Evolutionary conservation across 2,888 invertebrate species (phyloP), one percentile per base, ranked within the genome.

Genomic region (Tuberolachnus salignus): DNA sequence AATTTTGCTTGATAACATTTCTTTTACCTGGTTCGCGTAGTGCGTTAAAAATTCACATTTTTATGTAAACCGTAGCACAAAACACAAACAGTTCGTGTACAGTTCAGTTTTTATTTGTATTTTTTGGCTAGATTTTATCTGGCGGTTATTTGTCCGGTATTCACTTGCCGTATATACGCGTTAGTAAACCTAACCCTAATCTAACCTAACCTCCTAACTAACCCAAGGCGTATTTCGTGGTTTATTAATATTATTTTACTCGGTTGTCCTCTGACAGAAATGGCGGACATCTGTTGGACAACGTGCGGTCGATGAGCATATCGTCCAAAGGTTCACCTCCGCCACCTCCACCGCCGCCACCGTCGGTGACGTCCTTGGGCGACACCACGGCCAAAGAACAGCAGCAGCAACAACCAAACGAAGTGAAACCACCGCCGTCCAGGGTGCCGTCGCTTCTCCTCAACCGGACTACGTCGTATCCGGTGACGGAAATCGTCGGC

Each of bases 381-480:
- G 44, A 1, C 26, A 3, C 19, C 21, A 3, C 57, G 26, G 23
- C 19, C n/a, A 69, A 42, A 14, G 59, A 69, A 10, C 61, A 78
- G 19, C 74, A 57, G 16, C 70, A 71, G n/a, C 71, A 53, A 23
- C 63, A 11, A 26, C n/a, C 74, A 14, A 26, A 46, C 26, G 74
- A 75, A 53, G 44, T n/a, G 16, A 75, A 75, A 21, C 46, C 46
- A 16, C 66, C 44, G 2, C 42, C 73, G 11, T 67, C 59, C 3
- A 67, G 69, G 19, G 26, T 78, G 16, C 59, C 78, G n/a, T 57
- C 64, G 51, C 59, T 78, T 4, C 14, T 67, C 6, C 53, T 59
- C 21, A 67, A 6, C 8, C 69, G 78, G 57, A 78, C 78, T 4
- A 67, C 78, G 42, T 67, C 78, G 57, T 78, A 78, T 78, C 78